These are phyloP conservation scores for Spicauda simplicius DNA, from an alignment of 2,888 invertebrate genomes.

Conservation along the genomic window DNA sequence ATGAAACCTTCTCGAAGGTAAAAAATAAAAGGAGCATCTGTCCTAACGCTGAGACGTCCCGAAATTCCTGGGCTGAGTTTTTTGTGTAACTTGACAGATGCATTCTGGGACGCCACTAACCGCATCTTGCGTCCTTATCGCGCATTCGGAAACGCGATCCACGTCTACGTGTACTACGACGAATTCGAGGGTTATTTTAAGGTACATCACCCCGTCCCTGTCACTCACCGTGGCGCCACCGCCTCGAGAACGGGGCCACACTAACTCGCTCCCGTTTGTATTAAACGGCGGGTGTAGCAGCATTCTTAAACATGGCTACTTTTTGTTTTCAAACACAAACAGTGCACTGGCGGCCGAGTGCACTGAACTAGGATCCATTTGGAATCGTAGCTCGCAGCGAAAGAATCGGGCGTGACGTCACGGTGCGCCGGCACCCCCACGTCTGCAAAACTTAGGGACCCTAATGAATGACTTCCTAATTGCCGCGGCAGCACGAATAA, in stretches of 20 bases:
- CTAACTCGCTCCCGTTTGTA: conserved; percentile 75
- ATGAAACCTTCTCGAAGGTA: conserved; percentile 71
- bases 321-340: conserved; percentile 63
- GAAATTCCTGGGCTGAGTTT: conserved; percentile 80
- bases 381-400: conserved; percentile 59
- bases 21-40: conserved; percentile 80
- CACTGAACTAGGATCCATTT: conserved; percentile 57
- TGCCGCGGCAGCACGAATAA: conserved; percentile 81
- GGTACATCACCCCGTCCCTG: conserved; percentile 73
- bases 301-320: conserved; percentile 72
- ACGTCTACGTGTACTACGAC: conserved; percentile 67
- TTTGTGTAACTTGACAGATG: conserved; percentile 81
- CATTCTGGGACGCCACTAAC: conserved; percentile 81
- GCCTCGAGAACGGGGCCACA: conserved; percentile 62
- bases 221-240: conserved; percentile 76
- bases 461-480: conserved; percentile 85
- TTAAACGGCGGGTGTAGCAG: conserved; percentile 59
- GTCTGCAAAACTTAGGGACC: conserved; percentile 85
- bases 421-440: conserved; percentile 77
- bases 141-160: conserved; percentile 71
- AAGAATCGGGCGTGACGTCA: conserved; percentile 71
- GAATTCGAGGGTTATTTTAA: conserved; percentile 79
- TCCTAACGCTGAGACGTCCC: conserved; percentile 72
- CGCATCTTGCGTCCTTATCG: conserved; percentile 82
- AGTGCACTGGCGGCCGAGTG: conserved; percentile 49